Conservation (phyloP, 2,797 vertebrate genomes). For the Chaenodraco wilsoni region DNA sequence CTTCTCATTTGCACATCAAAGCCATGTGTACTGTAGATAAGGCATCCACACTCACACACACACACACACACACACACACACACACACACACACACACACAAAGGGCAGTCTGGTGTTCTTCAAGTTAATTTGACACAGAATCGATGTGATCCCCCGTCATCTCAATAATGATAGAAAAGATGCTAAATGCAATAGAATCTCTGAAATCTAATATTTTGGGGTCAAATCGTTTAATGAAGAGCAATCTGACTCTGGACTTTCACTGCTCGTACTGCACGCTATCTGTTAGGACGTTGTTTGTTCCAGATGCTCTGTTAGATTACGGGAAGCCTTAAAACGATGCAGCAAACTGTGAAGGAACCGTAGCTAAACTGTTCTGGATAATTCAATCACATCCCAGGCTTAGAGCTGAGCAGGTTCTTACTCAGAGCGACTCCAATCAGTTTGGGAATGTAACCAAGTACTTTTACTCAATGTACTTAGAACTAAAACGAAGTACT, state of each 20-base stretch:
- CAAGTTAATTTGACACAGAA: slow-evolving; percentile 79
- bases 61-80: slow-evolving; percentile 45
- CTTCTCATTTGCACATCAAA: slow-evolving; percentile 60
- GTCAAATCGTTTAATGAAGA: slow-evolving; percentile 84
- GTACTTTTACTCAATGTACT: no score
- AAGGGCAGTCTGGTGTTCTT: slow-evolving; percentile 81
- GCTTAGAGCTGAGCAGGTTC: neutral
- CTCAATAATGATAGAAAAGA: slow-evolving; percentile 86
- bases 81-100: slow-evolving; percentile 36
- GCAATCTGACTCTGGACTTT: slow-evolving; percentile 79
- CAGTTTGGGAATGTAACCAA: no score
- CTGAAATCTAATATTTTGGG: slow-evolving; percentile 84
- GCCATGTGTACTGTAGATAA: slow-evolving; percentile 53
- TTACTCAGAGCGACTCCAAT: neutral
- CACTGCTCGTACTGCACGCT: slow-evolving; percentile 49
- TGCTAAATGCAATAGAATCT: slow-evolving; percentile 81
- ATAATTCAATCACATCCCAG: slow-evolving; percentile 17
- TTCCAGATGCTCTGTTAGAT: slow-evolving; percentile 55
- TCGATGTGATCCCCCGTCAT: slow-evolving; percentile 83
- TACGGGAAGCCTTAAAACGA: slow-evolving; percentile 32
- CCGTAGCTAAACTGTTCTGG: slow-evolving; percentile 21
- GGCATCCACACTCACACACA: slow-evolving; percentile 40
- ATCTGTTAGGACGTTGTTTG: slow-evolving; percentile 67
- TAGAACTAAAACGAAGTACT: no score
- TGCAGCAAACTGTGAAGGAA: slow-evolving; percentile 20